Evolutionary conservation across 2,113 vertebrate species (phyloP), one percentile per base, ranked within the genome.

Genomic region (Chelonoidis abingdonii): DNA sequence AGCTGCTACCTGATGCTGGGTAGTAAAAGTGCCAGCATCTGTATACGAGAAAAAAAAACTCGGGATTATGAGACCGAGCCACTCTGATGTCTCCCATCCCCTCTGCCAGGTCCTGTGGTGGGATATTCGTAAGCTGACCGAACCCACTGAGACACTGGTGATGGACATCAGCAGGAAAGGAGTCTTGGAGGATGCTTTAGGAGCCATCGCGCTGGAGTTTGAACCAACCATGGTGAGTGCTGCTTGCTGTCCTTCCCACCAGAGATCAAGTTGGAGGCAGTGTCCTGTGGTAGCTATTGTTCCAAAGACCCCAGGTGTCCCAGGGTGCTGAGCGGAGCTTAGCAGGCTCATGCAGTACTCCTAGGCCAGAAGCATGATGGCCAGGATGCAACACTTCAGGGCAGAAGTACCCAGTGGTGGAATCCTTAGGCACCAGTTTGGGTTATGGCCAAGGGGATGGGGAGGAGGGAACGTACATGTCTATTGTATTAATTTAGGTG

Each of bases 81-180:
- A 5, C 38, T 50, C 47, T 50, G 62, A 85, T 50, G 24, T 84
- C 83, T 31, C 5, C 84, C 44, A 21, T 35, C 56, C 75, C n/a
- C 25, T 84, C 2, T 3, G 0, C 83, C 87, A 99, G 99, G 98
- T 99, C 44, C 98, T 99, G 91, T 99, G 99, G 99, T 99, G 99
- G 99, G 99, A 99, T 86, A 98, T 99, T 85, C 99, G 99, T 8
- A 99, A 99, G 93, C 62, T 99, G 35, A 98, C 95, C 0, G 98
- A 99, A 95, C 99, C 99, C 85, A 99, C 98, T 0, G 99, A 99
- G 79, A 97, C 84, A 1, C 96, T 99, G 90, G 47, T 99, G 80
- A 93, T 99, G 98, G 99, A 99, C 94, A 98, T 98, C 84, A 97
- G 93, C 83, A 98, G 97, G n/a, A 98, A 99, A 25, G 99, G 98